phyloP scores from a whole-genome alignment of 2,888 invertebrate genomes.

The Parnassius apollo region DNA sequence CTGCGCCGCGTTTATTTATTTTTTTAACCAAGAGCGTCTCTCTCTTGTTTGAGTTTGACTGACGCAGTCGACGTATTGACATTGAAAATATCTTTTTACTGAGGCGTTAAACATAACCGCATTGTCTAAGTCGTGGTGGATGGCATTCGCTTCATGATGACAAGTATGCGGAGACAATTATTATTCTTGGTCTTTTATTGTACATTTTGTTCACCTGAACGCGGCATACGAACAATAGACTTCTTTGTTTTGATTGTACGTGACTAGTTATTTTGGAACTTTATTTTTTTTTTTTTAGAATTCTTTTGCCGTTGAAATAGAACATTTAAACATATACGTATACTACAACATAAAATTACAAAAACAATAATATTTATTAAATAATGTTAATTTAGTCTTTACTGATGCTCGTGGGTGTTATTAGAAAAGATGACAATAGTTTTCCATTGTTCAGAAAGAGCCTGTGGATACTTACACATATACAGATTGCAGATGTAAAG shows the following conservation, averaged over 20 bases:
- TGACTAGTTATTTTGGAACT: background rate
- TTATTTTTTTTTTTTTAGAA: too few species aligned
- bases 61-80: conserved; percentile 17
- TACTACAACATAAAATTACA: too few species aligned
- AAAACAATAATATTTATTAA: too few species aligned
- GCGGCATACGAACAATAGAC: background rate
- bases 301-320: too few species aligned
- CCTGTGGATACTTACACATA: too few species aligned
- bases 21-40: background rate
- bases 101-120: conserved; percentile 16
- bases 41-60: background rate
- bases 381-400: too few species aligned
- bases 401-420: too few species aligned
- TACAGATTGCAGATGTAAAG: too few species aligned
- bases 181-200: background rate
- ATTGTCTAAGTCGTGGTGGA: conserved; percentile 8
- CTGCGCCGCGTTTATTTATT: background rate
- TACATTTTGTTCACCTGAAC: background rate
- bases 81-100: conserved; percentile 23
- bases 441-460: too few species aligned
- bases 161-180: background rate
- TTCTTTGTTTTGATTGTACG: background rate
- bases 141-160: background rate
- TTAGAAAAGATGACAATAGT: too few species aligned
- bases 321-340: too few species aligned